A percentile compares a stretch with the other conserved stretches of the same genome.
Evolutionary conservation across 2,113 vertebrate genomes (phyloP).

Genomic region (Eulemur macaco): DNA sequence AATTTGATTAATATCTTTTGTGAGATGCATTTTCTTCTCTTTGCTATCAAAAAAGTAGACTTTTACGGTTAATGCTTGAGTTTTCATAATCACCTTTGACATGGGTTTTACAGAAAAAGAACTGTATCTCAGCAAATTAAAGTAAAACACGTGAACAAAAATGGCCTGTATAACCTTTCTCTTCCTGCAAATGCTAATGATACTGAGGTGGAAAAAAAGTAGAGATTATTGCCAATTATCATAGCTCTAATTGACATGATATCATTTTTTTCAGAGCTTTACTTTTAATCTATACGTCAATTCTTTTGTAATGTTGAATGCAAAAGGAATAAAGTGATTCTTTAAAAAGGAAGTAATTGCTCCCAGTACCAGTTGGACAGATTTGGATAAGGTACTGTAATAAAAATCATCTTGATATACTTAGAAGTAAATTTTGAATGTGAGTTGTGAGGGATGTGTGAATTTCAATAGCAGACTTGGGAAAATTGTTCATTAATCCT

Average conservation of each 20-base stretch:
- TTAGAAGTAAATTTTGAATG: conserved; percentile 17
- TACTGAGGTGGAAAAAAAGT: not conserved
- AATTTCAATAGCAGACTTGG: not conserved
- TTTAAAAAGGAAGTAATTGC: not conserved
- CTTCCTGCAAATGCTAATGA: conserved; percentile 27
- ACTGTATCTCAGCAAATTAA: not conserved
- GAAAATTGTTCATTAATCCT: not conserved
- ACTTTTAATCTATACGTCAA: not conserved
- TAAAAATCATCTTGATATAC: conserved; percentile 8
- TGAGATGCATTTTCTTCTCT: conserved; percentile 10
- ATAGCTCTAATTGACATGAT: not conserved
- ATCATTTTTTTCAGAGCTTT: conserved; percentile 23
- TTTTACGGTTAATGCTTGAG: conserved; percentile 28
- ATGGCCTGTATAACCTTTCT: not conserved
- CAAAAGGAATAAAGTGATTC: not conserved
- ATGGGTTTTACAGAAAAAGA: conserved; percentile 16
- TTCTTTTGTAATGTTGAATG: not conserved
- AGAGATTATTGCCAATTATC: not conserved
- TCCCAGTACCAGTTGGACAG: not conserved
- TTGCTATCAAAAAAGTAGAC: conserved; percentile 28
- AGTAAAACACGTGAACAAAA: not conserved
- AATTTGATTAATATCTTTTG: conserved; percentile 45
- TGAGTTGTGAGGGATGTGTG: not conserved
- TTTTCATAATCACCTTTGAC: not conserved
- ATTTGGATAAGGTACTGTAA: not conserved